Evolutionary conservation across 2,888 invertebrate genomes (phyloP).

Genomic region (Vannuccia rotundouncinata): DNA sequence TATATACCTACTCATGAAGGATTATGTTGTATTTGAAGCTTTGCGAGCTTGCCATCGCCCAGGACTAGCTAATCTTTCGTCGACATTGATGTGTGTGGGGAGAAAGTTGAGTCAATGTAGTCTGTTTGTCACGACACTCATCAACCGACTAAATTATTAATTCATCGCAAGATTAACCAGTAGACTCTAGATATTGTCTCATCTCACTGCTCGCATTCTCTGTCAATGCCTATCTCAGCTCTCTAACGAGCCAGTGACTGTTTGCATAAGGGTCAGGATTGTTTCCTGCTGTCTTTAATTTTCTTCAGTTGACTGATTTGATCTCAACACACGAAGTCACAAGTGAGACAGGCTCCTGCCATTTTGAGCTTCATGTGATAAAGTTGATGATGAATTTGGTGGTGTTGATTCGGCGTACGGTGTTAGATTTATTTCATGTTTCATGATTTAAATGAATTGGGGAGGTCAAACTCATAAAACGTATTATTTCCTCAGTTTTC

Average conservation of each 20-base stretch:
- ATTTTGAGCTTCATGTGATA: too few relatives aligned
- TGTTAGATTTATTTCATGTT: too few relatives aligned
- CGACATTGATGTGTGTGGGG: too few relatives aligned
- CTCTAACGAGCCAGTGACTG: neutral
- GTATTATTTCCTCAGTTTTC: too few relatives aligned
- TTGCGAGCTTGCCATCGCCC: too few relatives aligned
- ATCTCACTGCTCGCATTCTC: neutral
- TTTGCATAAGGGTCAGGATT: neutral
- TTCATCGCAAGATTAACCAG: conserved; percentile 4
- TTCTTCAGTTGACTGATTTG: neutral
- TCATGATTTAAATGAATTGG: too few relatives aligned
- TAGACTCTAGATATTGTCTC: neutral
- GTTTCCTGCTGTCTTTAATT: neutral
- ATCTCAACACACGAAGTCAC: neutral
- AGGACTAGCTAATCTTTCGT: too few relatives aligned
- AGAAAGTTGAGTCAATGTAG: neutral
- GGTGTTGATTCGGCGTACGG: too few relatives aligned
- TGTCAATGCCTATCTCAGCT: neutral
- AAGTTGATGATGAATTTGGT: too few relatives aligned
- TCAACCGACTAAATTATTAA: conserved; percentile 19
- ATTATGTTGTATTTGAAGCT: too few relatives aligned
- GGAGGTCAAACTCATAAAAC: too few relatives aligned
- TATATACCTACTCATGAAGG: too few relatives aligned
- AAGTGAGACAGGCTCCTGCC: neutral
- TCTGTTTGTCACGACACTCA: conserved; percentile 8